A percentile compares a stretch with the other conserved stretches of the same genome.
Evolutionary conservation across 2,113 vertebrate genomes (phyloP).

Genomic region (Actinemys pallida): DNA sequence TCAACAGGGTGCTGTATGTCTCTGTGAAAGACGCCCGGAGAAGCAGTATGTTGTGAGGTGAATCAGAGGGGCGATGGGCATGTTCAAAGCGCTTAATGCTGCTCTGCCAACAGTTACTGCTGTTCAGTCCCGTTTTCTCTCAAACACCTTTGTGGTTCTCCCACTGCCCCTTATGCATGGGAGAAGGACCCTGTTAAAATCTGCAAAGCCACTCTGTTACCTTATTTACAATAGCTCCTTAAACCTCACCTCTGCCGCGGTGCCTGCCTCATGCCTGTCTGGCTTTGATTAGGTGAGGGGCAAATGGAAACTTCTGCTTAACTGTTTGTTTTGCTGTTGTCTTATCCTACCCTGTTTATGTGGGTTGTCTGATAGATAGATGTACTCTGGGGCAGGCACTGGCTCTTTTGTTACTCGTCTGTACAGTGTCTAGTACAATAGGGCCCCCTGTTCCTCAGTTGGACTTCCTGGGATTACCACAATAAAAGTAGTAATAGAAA

Average conservation of each 20-base stretch:
- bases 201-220: not conserved
- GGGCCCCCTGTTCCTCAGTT: not conserved
- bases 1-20: not conserved
- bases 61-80: not conserved
- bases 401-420: not conserved
- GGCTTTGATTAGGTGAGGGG: not conserved
- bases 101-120: not conserved
- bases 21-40: not conserved
- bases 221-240: not conserved
- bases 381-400: not conserved
- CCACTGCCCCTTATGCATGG: fast-evolving
- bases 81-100: not conserved
- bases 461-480: no score
- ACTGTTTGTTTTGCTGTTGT: not conserved
- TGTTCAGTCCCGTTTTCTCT: not conserved
- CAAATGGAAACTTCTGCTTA: not conserved
- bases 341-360: not conserved
- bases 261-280: not conserved
- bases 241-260: not conserved
- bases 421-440: not conserved
- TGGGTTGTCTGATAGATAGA: not conserved
- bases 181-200: not conserved
- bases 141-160: not conserved
- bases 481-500: not conserved
- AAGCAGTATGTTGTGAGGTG: not conserved